Evolutionary conservation across 2,797 vertebrate genomes (phyloP), one percentile per base, ranked within the genome.

Genomic region (Coendou prehensilis): DNA sequence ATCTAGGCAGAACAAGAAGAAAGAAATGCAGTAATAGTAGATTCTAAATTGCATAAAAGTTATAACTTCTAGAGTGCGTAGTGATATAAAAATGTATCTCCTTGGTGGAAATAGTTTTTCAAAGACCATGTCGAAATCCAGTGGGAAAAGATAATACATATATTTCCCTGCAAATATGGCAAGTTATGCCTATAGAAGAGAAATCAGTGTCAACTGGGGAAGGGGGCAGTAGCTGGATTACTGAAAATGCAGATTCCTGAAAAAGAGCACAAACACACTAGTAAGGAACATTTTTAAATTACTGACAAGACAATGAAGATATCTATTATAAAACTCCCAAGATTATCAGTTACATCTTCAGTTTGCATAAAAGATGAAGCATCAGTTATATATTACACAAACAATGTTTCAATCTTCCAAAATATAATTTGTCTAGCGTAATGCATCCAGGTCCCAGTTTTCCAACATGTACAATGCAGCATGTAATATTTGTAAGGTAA

Each of bases 161-260:
- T 93, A 92, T 88, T 50, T 54, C n/a, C 81, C 92, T 47, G 15
- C 3, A 18, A 87, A 87, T 75, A 73, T 95, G 81, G 28, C 52
- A 37, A 92, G 73, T 92, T 96, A 97, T 97, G 98, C 98, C 98
- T 98, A 99, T 71, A 96, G 97, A 98, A 97, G 98, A 98, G 95
- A 98, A 98, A 98, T 98, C 95, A 98, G 98, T 98, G 98, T 98
- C 99, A 99, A 98, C 41, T 59, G 98, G 98, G 98, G 97, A 90
- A 95, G 97, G 97, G 95, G 97, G 96, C n/a, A 97, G 98, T 98
- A 98, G 98, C 96, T 98, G 98, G 93, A 98, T 98, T 97, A 98
- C 97, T 98, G 98, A 98, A 98, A 98, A 97, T 97, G 96, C 97
- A 98, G 97, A 98, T 97, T 96, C 98, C 99, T 99, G 99, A 94